Conservation (phyloP, 2,797 vertebrate species). For the Ctenochaetus hawaiiensis region DNA sequence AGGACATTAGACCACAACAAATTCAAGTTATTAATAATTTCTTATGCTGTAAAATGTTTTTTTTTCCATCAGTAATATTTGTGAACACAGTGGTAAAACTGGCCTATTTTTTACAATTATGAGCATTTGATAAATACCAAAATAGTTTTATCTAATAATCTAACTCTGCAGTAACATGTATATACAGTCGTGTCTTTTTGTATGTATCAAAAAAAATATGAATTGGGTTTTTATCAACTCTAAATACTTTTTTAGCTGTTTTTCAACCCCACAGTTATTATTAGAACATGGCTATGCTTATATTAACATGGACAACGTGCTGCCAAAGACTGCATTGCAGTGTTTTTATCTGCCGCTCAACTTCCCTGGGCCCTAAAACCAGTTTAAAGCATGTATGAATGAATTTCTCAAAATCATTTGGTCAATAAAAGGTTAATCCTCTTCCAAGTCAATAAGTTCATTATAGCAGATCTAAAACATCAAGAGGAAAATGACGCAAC, state of each 20-base stretch:
- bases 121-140: not conserved
- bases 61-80: not conserved
- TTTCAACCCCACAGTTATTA: not conserved
- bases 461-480: not conserved
- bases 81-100: not conserved
- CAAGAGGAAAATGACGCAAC: not conserved
- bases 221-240: not conserved
- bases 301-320: not conserved
- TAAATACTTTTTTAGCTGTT: not conserved
- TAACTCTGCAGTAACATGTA: not conserved
- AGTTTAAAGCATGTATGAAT: not conserved
- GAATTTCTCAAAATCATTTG: conserved; percentile 10
- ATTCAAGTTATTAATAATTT: not conserved
- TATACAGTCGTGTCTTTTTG: not conserved
- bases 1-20: not conserved
- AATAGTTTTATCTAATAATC: not conserved
- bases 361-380: conserved; percentile 4
- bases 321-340: conserved; percentile 45
- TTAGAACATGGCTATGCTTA: not conserved
- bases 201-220: not conserved
- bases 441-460: conserved; percentile 7
- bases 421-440: not conserved
- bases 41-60: not conserved
- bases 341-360: conserved; percentile 27
- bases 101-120: not conserved